Evolutionary conservation across 2,113 vertebrate species (phyloP).

Genomic region (Mastomys coucha): DNA sequence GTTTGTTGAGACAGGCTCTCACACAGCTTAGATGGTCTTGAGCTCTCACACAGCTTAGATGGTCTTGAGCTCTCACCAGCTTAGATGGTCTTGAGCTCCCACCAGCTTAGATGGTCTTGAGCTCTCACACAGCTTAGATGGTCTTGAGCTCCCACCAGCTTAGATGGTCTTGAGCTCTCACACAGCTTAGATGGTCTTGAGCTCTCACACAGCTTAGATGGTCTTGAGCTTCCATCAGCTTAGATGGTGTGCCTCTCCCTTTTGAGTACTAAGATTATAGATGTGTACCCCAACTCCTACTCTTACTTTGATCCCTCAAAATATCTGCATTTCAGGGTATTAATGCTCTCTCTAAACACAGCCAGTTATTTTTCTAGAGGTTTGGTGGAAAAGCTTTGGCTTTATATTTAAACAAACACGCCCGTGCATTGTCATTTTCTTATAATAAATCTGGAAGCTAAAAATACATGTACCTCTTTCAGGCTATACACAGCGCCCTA

Average conservation of each 20-base stretch:
- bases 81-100: too few relatives aligned
- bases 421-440: constrained; percentile 19
- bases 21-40: not conserved
- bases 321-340: not conserved
- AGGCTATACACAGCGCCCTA: not conserved
- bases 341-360: not conserved
- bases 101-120: not conserved
- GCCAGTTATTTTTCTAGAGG: not conserved
- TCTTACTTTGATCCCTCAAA: not conserved
- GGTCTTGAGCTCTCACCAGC: too few relatives aligned
- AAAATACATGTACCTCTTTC: constrained; percentile 30
- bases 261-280: not conserved
- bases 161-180: too few relatives aligned
- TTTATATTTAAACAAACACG: constrained; percentile 2
- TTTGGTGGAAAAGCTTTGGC: not conserved
- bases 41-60: too few relatives aligned
- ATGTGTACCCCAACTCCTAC: not conserved
- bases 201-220: too few relatives aligned
- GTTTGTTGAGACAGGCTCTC: not conserved
- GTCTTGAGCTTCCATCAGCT: too few relatives aligned
- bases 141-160: too few relatives aligned
- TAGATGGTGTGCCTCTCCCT: not conserved
- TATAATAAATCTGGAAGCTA: constrained; percentile 22
- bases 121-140: too few relatives aligned
- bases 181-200: not conserved